Conservation (phyloP, 2,888 invertebrate species). For the Drosophila leonis region DNA sequence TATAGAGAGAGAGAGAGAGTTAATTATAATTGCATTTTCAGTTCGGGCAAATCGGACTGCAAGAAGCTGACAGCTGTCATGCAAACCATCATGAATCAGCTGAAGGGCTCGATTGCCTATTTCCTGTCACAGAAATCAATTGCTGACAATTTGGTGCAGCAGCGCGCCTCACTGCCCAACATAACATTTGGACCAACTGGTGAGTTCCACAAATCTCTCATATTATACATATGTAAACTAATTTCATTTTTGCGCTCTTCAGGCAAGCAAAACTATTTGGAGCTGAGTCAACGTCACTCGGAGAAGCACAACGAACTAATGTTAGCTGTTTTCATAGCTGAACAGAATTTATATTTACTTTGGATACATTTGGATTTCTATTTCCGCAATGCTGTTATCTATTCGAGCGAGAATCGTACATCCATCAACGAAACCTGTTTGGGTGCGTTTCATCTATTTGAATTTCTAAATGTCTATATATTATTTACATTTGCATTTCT, state of each 20-base stretch:
- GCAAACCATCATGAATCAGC: conserved; percentile 87
- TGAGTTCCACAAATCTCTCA: conserved; percentile 13
- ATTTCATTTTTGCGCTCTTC: background rate
- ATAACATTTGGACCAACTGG: conserved; percentile 59
- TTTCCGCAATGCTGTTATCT: conserved; percentile 88
- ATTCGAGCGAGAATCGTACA: conserved; percentile 72
- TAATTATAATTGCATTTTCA: too few relatives aligned
- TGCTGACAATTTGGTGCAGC: conserved; percentile 85
- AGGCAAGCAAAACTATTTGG: conserved; percentile 83
- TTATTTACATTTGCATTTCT: conserved; percentile 7
- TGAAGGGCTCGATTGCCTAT: conserved; percentile 87
- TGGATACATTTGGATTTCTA: conserved; percentile 92
- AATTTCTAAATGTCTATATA: too few relatives aligned
- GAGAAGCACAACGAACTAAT: conserved; percentile 88
- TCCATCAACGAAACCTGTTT: conserved; percentile 62
- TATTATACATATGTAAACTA: too few relatives aligned
- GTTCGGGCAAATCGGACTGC: conserved; percentile 65
- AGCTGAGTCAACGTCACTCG: conserved; percentile 86
- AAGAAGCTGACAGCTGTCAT: conserved; percentile 85
- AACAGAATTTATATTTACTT: conserved; percentile 90
- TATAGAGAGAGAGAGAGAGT: too few relatives aligned
- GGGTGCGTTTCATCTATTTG: conserved; percentile 24
- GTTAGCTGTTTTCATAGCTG: conserved; percentile 89
- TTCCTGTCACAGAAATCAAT: conserved; percentile 86
- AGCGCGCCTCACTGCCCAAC: conserved; percentile 57